Conservation (phyloP, 2,797 vertebrate species). For the Paratrypauchen microcephalus region DNA sequence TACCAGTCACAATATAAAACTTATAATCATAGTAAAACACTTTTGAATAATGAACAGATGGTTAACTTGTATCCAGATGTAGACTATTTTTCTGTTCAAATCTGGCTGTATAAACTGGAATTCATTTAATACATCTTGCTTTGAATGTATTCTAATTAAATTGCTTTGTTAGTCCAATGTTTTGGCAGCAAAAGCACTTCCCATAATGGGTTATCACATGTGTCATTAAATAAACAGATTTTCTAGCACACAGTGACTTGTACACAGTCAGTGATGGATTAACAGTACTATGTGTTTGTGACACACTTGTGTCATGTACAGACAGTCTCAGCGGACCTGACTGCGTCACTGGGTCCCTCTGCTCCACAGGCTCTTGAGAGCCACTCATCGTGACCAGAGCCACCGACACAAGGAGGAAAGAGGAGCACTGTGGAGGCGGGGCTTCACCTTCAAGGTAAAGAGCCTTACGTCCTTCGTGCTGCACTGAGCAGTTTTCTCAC, state of each 20-base stretch:
- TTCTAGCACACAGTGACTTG: background rate
- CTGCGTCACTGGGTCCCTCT: conserved; percentile 42
- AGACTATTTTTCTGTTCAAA: background rate
- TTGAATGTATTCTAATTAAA: too few relatives aligned
- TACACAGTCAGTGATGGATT: background rate
- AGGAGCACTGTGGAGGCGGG: conserved; percentile 3
- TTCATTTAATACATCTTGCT: too few relatives aligned
- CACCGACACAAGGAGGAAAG: background rate
- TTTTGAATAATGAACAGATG: background rate
- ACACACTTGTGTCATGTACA: conserved; percentile 25
- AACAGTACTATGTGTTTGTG: conserved; percentile 3
- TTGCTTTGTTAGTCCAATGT: too few relatives aligned
- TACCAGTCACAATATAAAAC: background rate
- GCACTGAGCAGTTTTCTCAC: conserved; percentile 9
- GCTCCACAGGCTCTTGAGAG: conserved; percentile 33
- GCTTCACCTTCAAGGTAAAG: conserved; percentile 48
- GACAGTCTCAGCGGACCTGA: conserved; percentile 25
- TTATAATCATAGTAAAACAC: background rate
- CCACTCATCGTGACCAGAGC: conserved; percentile 20
- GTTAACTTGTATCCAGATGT: too few relatives aligned
- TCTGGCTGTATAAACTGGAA: too few relatives aligned
- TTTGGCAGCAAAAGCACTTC: too few relatives aligned
- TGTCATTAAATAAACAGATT: too few relatives aligned
- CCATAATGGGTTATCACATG: too few relatives aligned
- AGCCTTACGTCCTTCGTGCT: conserved; percentile 25